Evolutionary conservation across 1,140 invertebrate genomes (phyloP), one percentile per base, ranked within the genome.

Genomic region (Panulirus ornatus): DNA sequence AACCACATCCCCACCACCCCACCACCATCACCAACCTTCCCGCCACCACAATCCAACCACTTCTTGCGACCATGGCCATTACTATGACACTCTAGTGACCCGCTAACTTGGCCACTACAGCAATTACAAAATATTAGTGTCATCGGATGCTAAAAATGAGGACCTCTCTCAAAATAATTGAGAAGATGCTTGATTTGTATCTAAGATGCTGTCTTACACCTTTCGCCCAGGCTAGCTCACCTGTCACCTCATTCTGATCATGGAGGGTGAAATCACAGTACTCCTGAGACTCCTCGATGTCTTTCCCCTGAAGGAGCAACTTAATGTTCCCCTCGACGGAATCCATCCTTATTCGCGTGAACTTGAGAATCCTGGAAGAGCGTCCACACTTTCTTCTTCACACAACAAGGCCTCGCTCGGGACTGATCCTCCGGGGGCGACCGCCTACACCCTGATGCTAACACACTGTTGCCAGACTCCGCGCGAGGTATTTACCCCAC

Each of bases 261-360:
- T 95, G 95, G 34, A 97, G 94, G 11, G 96, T 96, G 93, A 97
- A 97, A 94, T 98, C 97, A 93, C 97, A 97, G 90, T 97, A 95
- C 83, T 95, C 95, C 58, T 95, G 93, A 92, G 93, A 95, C 93
- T 93, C 93, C 92, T 90, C 88, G 16, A 90, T 58, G n/a, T 85
- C 88, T 76, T 90, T 90, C 38, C 88, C 88, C 51, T 90, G 82
- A 34, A 90, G 88, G 16, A 90, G 88, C 58, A 90, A 63, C 58
- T 63, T 84, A 40, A 90, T 90, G 75, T 90, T 90, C 75, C 75
- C 88, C 88, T 90, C 88, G 54, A 90, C 66, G 16, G 88, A 90
- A 90, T 90, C 88, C 88, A 90, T 90, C 58, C 73, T 84, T 78
- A 85, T 84, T 70, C 88, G 88, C 88, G 81, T 90, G 88, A 90